Percentiles rank a stretch among this genome's conserved stretches.
These are phyloP conservation scores for Heteromormyrus szaboi DNA, from an alignment of 2,797 vertebrate genomes.

Conservation along the genomic window DNA sequence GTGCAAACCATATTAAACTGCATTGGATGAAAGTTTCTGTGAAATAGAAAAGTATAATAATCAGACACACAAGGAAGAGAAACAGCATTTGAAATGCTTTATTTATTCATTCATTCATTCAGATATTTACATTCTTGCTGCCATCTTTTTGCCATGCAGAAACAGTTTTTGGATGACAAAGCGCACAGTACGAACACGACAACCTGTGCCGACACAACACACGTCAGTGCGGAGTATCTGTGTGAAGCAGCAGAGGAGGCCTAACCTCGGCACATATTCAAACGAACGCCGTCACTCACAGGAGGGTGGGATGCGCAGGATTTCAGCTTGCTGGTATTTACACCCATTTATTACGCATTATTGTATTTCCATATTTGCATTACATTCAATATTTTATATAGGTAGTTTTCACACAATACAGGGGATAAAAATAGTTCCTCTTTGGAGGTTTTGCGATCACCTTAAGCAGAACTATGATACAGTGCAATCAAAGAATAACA, in stretches of 20 bases:
- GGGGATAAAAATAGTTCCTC: not conserved
- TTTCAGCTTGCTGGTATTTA: not conserved
- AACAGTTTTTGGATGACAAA: not conserved
- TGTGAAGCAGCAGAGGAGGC: not conserved
- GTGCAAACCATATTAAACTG: not conserved
- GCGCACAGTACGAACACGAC: not conserved
- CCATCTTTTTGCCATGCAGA: constrained; percentile 1
- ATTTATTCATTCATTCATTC: not conserved
- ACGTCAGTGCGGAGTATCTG: not conserved
- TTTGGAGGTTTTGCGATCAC: not conserved
- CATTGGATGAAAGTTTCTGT: not conserved
- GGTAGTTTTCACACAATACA: not conserved
- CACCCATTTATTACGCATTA: not conserved
- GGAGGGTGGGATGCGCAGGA: not conserved
- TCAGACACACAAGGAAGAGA: not conserved
- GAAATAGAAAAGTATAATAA: not conserved
- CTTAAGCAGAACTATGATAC: constrained; percentile 32
- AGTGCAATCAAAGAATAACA: constrained; percentile 29
- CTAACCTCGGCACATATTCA: not conserved
- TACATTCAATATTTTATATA: not conserved
- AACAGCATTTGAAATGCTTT: not conserved
- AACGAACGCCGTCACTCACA: not conserved
- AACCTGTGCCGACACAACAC: not conserved
- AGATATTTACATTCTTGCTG: constrained; percentile 4
- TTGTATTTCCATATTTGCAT: not conserved